These are phyloP conservation scores for Xylota sylvarum DNA, from an alignment of 2,888 invertebrate species.

Conservation along the genomic window DNA sequence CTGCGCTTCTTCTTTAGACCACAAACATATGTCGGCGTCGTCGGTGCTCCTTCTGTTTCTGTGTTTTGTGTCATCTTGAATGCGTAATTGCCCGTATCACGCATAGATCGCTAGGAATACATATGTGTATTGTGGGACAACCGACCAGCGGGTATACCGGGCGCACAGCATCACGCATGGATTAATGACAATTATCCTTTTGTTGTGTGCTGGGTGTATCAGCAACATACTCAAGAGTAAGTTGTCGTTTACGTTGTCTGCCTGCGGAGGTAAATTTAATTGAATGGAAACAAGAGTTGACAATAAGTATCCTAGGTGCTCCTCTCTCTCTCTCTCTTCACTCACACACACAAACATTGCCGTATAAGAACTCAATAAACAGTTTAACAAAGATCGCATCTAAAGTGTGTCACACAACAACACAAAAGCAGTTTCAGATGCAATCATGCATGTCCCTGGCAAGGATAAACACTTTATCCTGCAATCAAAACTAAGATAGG, in stretches of 20 bases:
- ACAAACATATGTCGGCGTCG: constrained; percentile 67
- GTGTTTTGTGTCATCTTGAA: constrained; percentile 75
- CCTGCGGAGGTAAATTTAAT: constrained; percentile 73
- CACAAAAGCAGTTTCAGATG: constrained; percentile 63
- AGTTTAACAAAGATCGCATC: constrained; percentile 66
- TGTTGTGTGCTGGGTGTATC: constrained; percentile 50
- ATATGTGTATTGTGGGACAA: constrained; percentile 49
- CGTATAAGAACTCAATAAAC: constrained; percentile 48
- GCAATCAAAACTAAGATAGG: constrained; percentile 65
- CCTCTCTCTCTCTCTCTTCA: background rate
- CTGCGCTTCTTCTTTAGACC: constrained; percentile 38
- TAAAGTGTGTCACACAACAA: constrained; percentile 70
- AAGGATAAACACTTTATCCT: constrained; percentile 77
- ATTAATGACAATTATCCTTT: constrained; percentile 77
- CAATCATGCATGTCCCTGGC: constrained; percentile 62
- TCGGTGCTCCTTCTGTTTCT: constrained; percentile 45
- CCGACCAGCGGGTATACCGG: constrained; percentile 21
- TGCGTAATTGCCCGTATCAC: constrained; percentile 77
- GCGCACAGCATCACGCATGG: constrained; percentile 71
- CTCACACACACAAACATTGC: background rate
- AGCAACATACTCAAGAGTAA: constrained; percentile 34
- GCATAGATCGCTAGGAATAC: constrained; percentile 69
- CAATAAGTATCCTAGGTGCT: constrained; percentile 44
- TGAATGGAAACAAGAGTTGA: constrained; percentile 75
- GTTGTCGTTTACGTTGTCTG: constrained; percentile 47